Conservation (phyloP, 2,113 vertebrate genomes). For the Brienomyrus brachyistius region DNA sequence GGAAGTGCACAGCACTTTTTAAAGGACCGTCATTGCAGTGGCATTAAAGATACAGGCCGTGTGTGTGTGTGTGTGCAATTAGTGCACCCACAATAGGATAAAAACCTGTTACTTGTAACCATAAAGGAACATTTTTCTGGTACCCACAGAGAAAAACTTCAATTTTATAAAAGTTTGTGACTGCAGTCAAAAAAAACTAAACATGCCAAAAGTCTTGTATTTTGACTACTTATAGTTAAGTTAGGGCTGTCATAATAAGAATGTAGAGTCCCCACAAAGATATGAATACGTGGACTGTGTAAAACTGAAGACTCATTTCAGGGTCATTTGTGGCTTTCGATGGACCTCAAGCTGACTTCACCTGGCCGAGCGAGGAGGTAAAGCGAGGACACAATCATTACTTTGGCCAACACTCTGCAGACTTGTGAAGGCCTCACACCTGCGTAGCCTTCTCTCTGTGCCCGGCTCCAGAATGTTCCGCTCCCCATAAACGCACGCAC, state of each 20-base stretch:
- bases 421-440: neutral
- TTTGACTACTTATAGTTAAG: no score
- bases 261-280: no score
- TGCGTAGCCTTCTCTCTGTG: neutral
- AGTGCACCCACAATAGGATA: no score
- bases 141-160: no score
- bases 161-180: no score
- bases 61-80: neutral
- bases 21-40: neutral
- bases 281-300: neutral
- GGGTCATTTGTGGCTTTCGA: neutral
- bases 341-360: neutral
- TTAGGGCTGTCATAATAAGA: no score
- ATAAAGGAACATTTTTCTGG: no score
- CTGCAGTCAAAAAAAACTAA: no score
- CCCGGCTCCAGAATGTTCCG: neutral
- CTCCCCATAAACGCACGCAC: neutral
- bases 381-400: neutral
- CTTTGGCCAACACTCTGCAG: neutral
- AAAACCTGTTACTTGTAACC: no score
- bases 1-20: neutral
- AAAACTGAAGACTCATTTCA: neutral
- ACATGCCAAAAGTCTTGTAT: no score
- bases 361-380: neutral
- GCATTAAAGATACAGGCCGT: neutral